Evolutionary conservation across 2,113 vertebrate genomes (phyloP).

Genomic region (Cyprinodon brontotheroides): DNA sequence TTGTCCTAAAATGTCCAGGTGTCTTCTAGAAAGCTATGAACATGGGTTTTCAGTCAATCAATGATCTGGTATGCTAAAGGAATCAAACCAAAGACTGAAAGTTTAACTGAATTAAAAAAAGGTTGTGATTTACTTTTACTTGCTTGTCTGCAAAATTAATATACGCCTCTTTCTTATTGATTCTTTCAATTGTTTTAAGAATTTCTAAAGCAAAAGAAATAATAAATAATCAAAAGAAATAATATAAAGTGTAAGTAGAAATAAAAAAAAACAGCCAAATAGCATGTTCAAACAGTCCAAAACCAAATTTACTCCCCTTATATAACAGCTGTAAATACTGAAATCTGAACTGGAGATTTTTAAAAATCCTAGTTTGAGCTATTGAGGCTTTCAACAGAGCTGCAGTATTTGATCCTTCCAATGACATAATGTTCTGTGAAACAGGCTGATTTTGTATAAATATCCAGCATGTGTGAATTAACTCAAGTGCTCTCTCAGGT

Average conservation of each 20-base stretch:
- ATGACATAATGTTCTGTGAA: conserved; percentile 1
- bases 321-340: neutral
- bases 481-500: conserved; percentile 16
- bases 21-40: too few species aligned
- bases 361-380: neutral
- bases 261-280: neutral
- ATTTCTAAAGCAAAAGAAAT: neutral
- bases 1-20: too few species aligned
- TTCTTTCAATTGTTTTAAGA: neutral
- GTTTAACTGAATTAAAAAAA: too few species aligned
- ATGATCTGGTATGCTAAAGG: too few species aligned
- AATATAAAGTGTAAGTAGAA: neutral
- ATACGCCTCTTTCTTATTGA: neutral
- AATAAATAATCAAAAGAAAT: neutral
- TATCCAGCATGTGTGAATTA: conserved; percentile 40
- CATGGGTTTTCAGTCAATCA: too few species aligned
- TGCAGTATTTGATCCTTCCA: conserved; percentile 3
- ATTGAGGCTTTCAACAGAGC: neutral
- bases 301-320: neutral
- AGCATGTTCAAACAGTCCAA: neutral
- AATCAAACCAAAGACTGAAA: too few species aligned
- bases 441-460: conserved; percentile 19
- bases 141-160: too few species aligned
- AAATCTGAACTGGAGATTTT: neutral
- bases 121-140: neutral